Percentiles rank a stretch among this genome's conserved stretches.
Evolutionary conservation across 2,113 vertebrate genomes (phyloP).

Genomic region (Plecotus auritus): DNA sequence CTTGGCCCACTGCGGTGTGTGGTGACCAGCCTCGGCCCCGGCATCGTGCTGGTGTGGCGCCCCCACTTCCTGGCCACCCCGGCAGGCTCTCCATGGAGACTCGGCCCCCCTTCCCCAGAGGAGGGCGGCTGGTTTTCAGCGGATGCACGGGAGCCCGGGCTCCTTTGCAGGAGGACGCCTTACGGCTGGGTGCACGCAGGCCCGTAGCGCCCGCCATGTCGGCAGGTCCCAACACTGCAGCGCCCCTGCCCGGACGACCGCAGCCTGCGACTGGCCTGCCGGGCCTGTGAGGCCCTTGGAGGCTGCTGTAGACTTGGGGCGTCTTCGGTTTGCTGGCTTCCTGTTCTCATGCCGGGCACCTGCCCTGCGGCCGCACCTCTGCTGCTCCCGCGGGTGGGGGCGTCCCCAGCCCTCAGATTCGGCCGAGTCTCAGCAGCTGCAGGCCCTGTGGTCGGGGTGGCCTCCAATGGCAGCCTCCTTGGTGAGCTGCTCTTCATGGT

Average conservation of each 20-base stretch:
- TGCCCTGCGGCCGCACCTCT: background rate
- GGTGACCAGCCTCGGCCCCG: fast-evolving
- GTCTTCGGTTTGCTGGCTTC: background rate
- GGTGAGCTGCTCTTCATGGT: background rate
- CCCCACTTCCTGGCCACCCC: background rate
- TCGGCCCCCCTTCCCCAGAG: background rate
- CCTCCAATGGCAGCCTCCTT: no score
- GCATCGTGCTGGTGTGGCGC: fast-evolving
- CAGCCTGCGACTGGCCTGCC: background rate
- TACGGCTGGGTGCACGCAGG: fast-evolving
- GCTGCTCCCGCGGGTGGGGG: background rate
- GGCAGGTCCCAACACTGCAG: fast-evolving
- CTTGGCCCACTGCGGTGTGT: fast-evolving
- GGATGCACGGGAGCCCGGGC: background rate
- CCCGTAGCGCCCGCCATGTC: background rate
- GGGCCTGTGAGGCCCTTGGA: background rate
- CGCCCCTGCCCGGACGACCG: fast-evolving
- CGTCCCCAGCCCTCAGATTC: fast-evolving
- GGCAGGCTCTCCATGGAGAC: fast-evolving
- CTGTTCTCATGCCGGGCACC: background rate
- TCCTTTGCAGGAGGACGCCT: background rate
- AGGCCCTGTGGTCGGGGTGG: fast-evolving
- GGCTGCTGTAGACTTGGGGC: background rate
- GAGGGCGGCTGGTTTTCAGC: no score
- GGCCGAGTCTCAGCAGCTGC: fast-evolving